A percentile compares a stretch with the other conserved stretches of the same genome.
phyloP scores from a whole-genome alignment of 2,888 invertebrate genomes.

The Flabesymbios commensalis region DNA sequence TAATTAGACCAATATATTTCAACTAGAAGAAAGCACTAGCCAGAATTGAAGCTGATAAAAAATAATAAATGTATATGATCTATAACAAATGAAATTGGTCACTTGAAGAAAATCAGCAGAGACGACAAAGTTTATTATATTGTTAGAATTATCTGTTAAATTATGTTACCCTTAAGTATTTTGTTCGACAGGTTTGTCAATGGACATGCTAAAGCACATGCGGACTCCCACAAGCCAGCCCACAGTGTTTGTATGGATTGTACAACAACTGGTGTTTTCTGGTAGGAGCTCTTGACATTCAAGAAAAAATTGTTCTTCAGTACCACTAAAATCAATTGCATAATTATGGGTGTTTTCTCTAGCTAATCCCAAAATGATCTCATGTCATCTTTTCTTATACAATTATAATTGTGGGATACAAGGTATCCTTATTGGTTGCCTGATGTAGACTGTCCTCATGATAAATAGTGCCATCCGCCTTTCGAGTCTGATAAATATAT shows the following conservation, averaged over 20 bases:
- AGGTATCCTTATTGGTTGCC: background rate
- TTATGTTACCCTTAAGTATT: background rate
- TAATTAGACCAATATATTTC: too few relatives aligned
- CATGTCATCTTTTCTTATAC: background rate
- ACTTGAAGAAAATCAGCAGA: background rate
- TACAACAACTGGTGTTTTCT: constrained; percentile 75
- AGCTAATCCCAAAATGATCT: too few relatives aligned
- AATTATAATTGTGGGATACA: too few relatives aligned
- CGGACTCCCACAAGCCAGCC: constrained; percentile 69
- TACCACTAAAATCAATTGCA: background rate
- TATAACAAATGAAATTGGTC: background rate
- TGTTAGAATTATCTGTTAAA: background rate
- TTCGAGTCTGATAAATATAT: too few relatives aligned
- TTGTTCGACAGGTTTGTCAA: constrained; percentile 71
- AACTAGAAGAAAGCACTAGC: too few relatives aligned
- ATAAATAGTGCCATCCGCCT: too few relatives aligned
- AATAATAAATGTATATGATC: too few relatives aligned
- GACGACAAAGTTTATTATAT: background rate
- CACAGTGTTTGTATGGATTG: constrained; percentile 80
- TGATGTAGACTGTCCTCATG: too few relatives aligned
- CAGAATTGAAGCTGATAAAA: too few relatives aligned
- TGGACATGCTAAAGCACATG: constrained; percentile 77
- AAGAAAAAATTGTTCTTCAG: background rate
- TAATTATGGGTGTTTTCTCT: too few relatives aligned
- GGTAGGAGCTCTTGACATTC: constrained; percentile 65